Evolutionary conservation across 2,113 vertebrate genomes (phyloP).

Genomic region (Epinephelus lanceolatus): DNA sequence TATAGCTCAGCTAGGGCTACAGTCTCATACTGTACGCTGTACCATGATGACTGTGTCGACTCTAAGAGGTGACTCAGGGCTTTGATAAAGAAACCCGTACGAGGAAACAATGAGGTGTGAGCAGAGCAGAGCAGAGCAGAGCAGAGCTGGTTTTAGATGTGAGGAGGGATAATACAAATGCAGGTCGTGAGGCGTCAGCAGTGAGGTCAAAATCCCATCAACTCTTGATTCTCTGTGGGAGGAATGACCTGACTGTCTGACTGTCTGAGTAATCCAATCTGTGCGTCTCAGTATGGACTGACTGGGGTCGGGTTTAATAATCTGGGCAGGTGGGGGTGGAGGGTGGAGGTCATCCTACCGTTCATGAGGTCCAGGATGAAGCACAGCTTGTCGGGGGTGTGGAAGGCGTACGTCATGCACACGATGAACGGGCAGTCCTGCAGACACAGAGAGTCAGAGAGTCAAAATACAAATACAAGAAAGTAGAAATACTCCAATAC

Average conservation of each 20-base stretch:
- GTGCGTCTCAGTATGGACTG: not conserved
- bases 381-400: slow-evolving; percentile 98
- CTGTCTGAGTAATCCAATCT: slow-evolving; percentile 33
- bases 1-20: not conserved
- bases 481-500: no score
- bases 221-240: not conserved
- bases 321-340: not conserved
- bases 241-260: not conserved
- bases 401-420: slow-evolving; percentile 99
- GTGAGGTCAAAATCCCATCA: slow-evolving; percentile 37
- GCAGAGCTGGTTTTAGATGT: not conserved
- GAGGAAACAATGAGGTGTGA: not conserved
- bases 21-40: not conserved
- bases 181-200: not conserved
- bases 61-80: slow-evolving; percentile 35
- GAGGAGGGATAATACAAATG: not conserved
- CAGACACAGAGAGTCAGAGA: slow-evolving; percentile 7
- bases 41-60: not conserved
- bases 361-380: slow-evolving; percentile 99
- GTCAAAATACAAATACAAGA: not conserved
- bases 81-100: not conserved
- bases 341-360: slow-evolving; percentile 78
- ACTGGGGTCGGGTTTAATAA: not conserved
- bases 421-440: slow-evolving; percentile 99
- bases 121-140: slow-evolving; percentile 3